phyloP scores from a whole-genome alignment of 2,113 vertebrate genomes.

The Potamarius usumacintae region DNA sequence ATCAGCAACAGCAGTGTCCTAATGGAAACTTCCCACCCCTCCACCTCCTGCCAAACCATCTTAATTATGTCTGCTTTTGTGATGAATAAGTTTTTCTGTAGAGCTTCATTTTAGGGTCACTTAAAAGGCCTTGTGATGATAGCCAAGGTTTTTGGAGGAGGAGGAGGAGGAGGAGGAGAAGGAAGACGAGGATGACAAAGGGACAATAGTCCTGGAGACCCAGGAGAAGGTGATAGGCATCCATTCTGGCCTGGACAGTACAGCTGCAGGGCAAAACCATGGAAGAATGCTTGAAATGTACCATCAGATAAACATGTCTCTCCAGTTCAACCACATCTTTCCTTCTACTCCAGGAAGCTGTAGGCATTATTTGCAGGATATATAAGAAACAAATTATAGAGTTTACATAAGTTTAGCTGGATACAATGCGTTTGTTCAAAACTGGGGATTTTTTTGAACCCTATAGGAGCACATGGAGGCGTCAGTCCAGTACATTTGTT shows the following conservation, averaged over 20 bases:
- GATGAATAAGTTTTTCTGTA: conserved; percentile 21
- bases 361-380: conserved; percentile 6
- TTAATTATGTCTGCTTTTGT: conserved; percentile 25
- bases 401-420: neutral
- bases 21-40: neutral
- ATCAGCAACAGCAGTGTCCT: neutral
- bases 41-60: conserved; percentile 19
- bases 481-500: neutral
- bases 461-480: neutral
- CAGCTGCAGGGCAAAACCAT: conserved; percentile 40
- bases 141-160: conserved; percentile 6
- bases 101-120: conserved; percentile 30
- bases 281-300: conserved; percentile 45
- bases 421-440: neutral
- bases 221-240: conserved; percentile 54
- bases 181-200: conserved; percentile 47
- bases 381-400: neutral
- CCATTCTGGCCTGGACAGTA: conserved; percentile 48
- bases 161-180: conserved; percentile 36
- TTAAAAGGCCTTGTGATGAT: conserved; percentile 6
- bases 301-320: conserved; percentile 54
- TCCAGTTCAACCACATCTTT: conserved; percentile 43
- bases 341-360: conserved; percentile 8
- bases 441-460: neutral
- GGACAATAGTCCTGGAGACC: conserved; percentile 19